These are phyloP conservation scores for Heteromormyrus szaboi DNA, from an alignment of 2,797 vertebrate genomes.

Conservation along the genomic window DNA sequence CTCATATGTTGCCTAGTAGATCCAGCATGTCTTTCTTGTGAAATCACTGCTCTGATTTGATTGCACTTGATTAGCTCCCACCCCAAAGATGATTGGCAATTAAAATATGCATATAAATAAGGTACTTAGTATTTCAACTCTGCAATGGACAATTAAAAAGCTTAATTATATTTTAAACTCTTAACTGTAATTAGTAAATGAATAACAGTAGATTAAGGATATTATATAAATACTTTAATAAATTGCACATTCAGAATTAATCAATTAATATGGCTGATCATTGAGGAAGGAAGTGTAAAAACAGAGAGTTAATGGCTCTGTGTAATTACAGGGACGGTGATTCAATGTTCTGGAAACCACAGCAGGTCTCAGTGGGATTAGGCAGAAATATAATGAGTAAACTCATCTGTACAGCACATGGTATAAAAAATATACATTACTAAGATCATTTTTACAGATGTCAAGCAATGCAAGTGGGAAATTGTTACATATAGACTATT, in stretches of 20 bases:
- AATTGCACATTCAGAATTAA: constrained; percentile 79
- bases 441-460: not conserved
- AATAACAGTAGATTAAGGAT: constrained; percentile 82
- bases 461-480: not conserved
- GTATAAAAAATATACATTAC: not conserved
- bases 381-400: not conserved
- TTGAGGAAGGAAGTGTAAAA: constrained; percentile 16
- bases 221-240: constrained; percentile 83
- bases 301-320: not conserved
- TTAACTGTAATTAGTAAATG: constrained; percentile 82
- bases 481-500: not conserved
- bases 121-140: constrained; percentile 86
- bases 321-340: constrained; percentile 6
- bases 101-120: constrained; percentile 94
- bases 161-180: constrained; percentile 87
- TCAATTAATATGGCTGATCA: constrained; percentile 58
- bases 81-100: constrained; percentile 87
- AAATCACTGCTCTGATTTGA: constrained; percentile 59
- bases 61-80: constrained; percentile 77
- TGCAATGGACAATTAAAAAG: constrained; percentile 92
- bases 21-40: constrained; percentile 39
- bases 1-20: not conserved
- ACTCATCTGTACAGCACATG: not conserved
- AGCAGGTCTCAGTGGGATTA: not conserved
- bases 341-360: constrained; percentile 14